Base-by-base conservation (phyloP, 1,140 invertebrate genomes). In the Pantala flavescens region DNA sequence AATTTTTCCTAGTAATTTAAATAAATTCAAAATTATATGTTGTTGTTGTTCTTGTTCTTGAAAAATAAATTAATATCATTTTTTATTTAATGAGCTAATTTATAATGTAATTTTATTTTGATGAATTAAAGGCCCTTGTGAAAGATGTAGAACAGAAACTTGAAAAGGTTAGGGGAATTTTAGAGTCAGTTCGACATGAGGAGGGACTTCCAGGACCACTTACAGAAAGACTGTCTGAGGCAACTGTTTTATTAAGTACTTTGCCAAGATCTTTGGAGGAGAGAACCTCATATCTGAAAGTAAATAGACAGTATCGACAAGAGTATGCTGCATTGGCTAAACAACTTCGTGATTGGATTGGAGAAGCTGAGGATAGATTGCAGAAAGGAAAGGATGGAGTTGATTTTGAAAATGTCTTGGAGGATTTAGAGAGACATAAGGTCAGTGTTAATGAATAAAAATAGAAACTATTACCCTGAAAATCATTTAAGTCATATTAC, bases 391-490 rank as follows among this genome's bases (percentile, higher is more conserved):
- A 93, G 79, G 89, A 91, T 77, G 94, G 93, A 55, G 89, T 94
- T 24, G 93, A 97, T 80, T 96, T 94, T 81, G 91, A 93, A 78
- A 94, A 92, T 77, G 89, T 96, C 7, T 84, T 90, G 24, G 85
- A 87, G 11, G 92, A 95, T 79, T 83, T 97, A 14, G 90, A 94
- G 80, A 91, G 96, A 78, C 93, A 95, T 79, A 93, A 93, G 80
- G 88, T 89, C 80, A 79, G 77, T 76, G 9, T 36, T 9, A 19
- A 28, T 74, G 28, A 73, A 21, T n/a, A 2, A 7, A 5, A 19
- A 2, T 24, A 24, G n/a, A 43, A 74, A 70, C 16, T 75, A 74
- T 24, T 11, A 71, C 12, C 11, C 11, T 21, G 2, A 16, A 11
- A 24, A 23, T 71, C 5, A 71, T 7, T 24, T 23, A 5, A 9